Base-by-base conservation (phyloP, 2,113 vertebrate species). In the Tretioscincus oriximinensis region DNA sequence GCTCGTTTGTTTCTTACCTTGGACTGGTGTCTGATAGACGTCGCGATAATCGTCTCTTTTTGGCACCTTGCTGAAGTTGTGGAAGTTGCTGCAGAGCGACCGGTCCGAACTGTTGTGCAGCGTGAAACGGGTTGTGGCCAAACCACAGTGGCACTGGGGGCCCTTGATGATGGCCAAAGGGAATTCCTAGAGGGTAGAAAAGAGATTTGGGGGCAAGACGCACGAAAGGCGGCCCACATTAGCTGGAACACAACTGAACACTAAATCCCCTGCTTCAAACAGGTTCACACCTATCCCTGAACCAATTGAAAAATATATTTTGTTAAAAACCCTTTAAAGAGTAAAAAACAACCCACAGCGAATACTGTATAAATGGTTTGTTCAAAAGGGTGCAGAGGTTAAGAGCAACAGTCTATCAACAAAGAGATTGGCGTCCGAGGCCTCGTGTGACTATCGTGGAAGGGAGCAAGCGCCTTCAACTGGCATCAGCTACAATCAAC, bases 21-120 rank as follows among this genome's bases (percentile, higher is more conserved):
- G 97, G 82, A 99, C 95, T 0, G 97, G 98, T 0, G 98, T 99
- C 92, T 99, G 97, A 35, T 99, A 99, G 81, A 98, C 97, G 71
- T 94, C 93, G 66, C 96, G 95, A 87, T 96, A 94, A 41, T 90
- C 77, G 0, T 82, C 90, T 4, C 78, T 84, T 9, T 80, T 1
- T 24, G 81, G n/a, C 0, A 76, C 74, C 28, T 60, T 60, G 82
- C 86, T 91, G 20, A 61, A 4, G 9, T 93, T 85, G 3, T 21
- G 74, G 12, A 1, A 35, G 22, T 76, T 78, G 9, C 69, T 69
- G 83, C 98, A 99, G 66, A 86, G 89, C 22, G 85, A 87, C 35
- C 91, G 61, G 4, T 96, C 92, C 0, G 88, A 77, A 1, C 91
- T 86, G 10, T 94, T 88, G 35, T 64, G 95, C 83, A 97, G 93